Evolutionary conservation across 2,797 vertebrate species (phyloP).

Genomic region (Mionectes olivaceus): DNA sequence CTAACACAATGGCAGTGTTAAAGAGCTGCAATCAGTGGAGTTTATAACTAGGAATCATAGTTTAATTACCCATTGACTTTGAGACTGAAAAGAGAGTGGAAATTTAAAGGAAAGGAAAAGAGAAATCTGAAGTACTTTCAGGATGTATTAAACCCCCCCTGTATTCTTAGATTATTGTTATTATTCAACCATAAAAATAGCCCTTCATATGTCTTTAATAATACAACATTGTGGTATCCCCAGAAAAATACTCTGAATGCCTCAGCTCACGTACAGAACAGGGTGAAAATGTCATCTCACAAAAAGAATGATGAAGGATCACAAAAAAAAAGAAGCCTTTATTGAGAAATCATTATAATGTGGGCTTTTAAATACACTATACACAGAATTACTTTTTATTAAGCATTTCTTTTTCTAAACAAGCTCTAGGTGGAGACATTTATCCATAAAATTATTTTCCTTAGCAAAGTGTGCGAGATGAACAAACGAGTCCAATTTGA

Average conservation of each 20-base stretch:
- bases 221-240: background rate
- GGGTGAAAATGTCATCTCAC: background rate
- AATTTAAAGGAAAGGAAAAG: background rate
- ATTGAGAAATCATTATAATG: background rate
- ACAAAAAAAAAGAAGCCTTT: background rate
- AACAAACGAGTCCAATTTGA: background rate
- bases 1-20: background rate
- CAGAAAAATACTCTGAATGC: slow-evolving; percentile 7
- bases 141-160: background rate
- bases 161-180: background rate
- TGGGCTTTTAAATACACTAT: background rate
- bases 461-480: background rate
- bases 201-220: background rate
- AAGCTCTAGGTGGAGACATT: slow-evolving; percentile 75
- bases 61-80: background rate
- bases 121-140: background rate
- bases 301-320: background rate
- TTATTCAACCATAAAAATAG: background rate
- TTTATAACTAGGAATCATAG: background rate
- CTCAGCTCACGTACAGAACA: background rate
- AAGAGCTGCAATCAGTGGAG: background rate
- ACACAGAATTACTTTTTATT: background rate
- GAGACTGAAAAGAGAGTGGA: background rate
- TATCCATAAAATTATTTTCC: slow-evolving; percentile 53
- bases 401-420: background rate